Evolutionary conservation across 2,797 vertebrate genomes (phyloP), one percentile per base, ranked within the genome.

Genomic region (Erithacus rubecula): DNA sequence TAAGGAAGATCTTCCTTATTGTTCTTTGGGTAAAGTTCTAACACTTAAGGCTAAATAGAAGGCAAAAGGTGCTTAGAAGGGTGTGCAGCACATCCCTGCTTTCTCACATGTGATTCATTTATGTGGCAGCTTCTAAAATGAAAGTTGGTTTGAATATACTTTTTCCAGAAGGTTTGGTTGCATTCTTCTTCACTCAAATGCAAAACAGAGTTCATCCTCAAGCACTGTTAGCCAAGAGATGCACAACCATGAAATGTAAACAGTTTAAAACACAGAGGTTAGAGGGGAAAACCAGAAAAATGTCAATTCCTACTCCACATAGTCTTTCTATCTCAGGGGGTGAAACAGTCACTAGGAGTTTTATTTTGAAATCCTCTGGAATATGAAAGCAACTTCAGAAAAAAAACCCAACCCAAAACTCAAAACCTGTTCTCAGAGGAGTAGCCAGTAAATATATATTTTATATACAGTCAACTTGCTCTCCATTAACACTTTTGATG

Each of bases 401-500:
- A 88, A 92, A 77, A 68, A 7, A n/a, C n/a, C 10, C 74, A 82
- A 74, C 69, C 32, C 39, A 46, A 27, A 43, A 23, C 26, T 46
- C 43, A 43, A 71, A 93, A 94, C 76, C 79, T 91, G 76, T 91
- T 90, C 78, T 93, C 47, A 69, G 79, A 78, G 65, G 47, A 89
- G 51, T 69, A 87, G 69, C 69, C 51, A 78, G 59, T 76, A 92
- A 92, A 76, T 92, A 65, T 22, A 55, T 81, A 36, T 87, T 95
- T 91, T 72, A 74, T 55, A 63, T 81, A 39, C n/a, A 81, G 75
- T 88, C 69, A 83, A 37, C 76, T 92, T 1, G 4, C n/a, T 94
- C 80, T 82, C 91, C 55, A 72, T 94, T 93, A 93, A 76, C 87
- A 90, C 65, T 85, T 95, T 90, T 96, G 87, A 95, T 95, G 76